Base-by-base conservation (phyloP, 2,113 vertebrate species). In the Ginglymostoma cirratum region DNA sequence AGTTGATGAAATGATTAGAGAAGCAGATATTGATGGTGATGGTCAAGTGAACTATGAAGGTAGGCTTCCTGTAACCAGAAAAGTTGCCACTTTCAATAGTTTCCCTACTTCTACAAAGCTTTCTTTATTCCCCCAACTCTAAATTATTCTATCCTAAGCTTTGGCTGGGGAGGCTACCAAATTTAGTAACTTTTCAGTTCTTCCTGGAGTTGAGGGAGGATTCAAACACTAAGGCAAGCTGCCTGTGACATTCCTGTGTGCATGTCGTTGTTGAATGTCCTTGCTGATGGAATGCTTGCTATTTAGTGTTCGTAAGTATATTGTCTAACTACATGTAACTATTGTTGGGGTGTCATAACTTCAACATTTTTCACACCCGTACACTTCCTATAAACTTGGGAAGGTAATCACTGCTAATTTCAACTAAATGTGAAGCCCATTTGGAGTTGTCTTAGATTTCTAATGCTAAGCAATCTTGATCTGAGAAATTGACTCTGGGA, bases 11-110 rank as follows among this genome's bases (percentile, higher is more conserved):
- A 99, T 99, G 99, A 99, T 99, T 98, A 99, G 99, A 98, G 99
- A 99, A 99, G 99, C 99, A 98, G 99, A 99, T 97, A 99, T 99
- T 97, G 99, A 99, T 96, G 99, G 99, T 96, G 99, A 99, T 96
- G 99, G 99, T 97, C 99, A 99, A 98, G 99, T 99, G 98, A 99
- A 99, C 98, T 99, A 99, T 97, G 99, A 99, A 99, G 99, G 99
- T 99, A 97, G 97, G 96, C 69, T 86, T 95, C 2, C n/a, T 80
- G 12, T 8, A 14, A 42, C 3, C 15, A 5, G 17, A 3, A 15
- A 80, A 83, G 80, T 83, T 83, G 38, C 17, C n/a, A 45, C n/a
- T 17, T 30, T n/a, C 3, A 80, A n/a, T 48, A 69, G 15, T 42
- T 48, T 30, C 93, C 23, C 14, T 14, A 30, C 70, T 4, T 12